A percentile compares a stretch with the other conserved stretches of the same genome.
Evolutionary conservation across 92 coral and sea anemone species (phyloP).

Genomic region (Zoanthus sansibaricus): DNA sequence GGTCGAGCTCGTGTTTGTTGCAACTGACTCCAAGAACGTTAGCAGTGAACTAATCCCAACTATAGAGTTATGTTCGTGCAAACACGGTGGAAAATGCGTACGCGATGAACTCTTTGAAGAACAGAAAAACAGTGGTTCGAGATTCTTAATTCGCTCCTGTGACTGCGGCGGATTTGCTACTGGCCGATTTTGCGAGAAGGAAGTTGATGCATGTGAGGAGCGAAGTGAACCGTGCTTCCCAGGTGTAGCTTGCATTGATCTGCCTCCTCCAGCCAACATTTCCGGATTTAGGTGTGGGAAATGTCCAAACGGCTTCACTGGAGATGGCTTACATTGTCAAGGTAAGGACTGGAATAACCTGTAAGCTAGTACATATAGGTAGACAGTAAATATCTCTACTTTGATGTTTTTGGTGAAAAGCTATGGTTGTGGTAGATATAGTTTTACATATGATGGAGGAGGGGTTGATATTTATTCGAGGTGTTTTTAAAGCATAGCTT

Average conservation of each 20-base stretch:
- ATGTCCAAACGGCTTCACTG: slow-evolving; percentile 77
- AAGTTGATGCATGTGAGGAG: slow-evolving; percentile 69
- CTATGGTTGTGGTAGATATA: too few species aligned
- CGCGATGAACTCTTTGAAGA: slow-evolving; percentile 49
- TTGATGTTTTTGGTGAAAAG: too few species aligned
- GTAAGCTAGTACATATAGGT: too few species aligned
- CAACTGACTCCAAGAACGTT: slow-evolving; percentile 62
- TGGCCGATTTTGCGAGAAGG: slow-evolving; percentile 73
- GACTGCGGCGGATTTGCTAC: slow-evolving; percentile 70
- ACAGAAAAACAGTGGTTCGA: slow-evolving; percentile 48
- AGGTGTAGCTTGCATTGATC: slow-evolving; percentile 63
- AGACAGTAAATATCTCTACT: too few species aligned
- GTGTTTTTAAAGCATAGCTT: too few species aligned
- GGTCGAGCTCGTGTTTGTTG: slow-evolving; percentile 71
- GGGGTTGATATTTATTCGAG: too few species aligned
- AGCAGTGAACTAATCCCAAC: slow-evolving; percentile 69
- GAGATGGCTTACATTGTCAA: slow-evolving; percentile 74
- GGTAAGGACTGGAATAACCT: slow-evolving; percentile 49
- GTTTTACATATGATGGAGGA: too few species aligned
- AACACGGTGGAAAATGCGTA: slow-evolving; percentile 67
- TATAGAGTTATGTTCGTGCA: slow-evolving; percentile 74
- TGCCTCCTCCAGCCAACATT: slow-evolving; percentile 48
- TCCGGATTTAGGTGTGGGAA: slow-evolving; percentile 78
- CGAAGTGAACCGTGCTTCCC: slow-evolving; percentile 78
- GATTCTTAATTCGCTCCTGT: slow-evolving; percentile 66